These are phyloP conservation scores for Cynoglossus semilaevis DNA, from an alignment of 2,113 vertebrate species.

Conservation along the genomic window DNA sequence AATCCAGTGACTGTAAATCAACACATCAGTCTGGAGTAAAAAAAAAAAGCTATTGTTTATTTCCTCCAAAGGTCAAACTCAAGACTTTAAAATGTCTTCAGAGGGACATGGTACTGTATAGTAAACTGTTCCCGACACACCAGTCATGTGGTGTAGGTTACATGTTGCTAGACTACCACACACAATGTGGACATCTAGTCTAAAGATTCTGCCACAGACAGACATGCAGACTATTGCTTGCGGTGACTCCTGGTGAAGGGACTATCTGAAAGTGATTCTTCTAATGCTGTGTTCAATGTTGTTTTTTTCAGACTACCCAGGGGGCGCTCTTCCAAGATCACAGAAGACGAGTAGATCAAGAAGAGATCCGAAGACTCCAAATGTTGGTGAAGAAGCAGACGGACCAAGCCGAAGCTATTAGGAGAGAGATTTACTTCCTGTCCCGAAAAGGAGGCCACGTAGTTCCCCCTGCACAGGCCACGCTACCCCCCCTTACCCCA, in stretches of 20 bases:
- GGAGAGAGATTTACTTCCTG: conserved; percentile 73
- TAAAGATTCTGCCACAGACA: too few species aligned
- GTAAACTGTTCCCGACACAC: too few species aligned
- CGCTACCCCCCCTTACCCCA: conserved; percentile 9
- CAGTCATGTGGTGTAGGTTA: too few species aligned
- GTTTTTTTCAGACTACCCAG: conserved; percentile 52
- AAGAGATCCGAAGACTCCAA: conserved; percentile 69
- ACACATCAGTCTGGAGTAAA: too few species aligned
- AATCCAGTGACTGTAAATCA: too few species aligned
- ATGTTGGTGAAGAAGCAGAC: conserved; percentile 63
- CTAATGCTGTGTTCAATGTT: neutral
- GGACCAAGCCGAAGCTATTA: conserved; percentile 63
- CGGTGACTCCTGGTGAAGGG: too few species aligned
- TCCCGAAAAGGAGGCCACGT: conserved; percentile 70
- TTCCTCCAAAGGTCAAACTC: too few species aligned
- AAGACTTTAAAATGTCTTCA: too few species aligned
- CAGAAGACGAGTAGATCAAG: conserved; percentile 46
- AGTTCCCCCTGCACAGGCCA: conserved; percentile 63
- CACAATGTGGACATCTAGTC: neutral
- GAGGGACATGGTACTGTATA: too few species aligned
- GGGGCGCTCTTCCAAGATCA: conserved; percentile 73
- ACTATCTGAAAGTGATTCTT: neutral
- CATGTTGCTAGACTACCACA: too few species aligned
- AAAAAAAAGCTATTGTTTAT: too few species aligned
- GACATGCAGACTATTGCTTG: too few species aligned